Base-by-base conservation (phyloP, 1,140 invertebrate genomes). In the Pogonomyrmex californicus region DNA sequence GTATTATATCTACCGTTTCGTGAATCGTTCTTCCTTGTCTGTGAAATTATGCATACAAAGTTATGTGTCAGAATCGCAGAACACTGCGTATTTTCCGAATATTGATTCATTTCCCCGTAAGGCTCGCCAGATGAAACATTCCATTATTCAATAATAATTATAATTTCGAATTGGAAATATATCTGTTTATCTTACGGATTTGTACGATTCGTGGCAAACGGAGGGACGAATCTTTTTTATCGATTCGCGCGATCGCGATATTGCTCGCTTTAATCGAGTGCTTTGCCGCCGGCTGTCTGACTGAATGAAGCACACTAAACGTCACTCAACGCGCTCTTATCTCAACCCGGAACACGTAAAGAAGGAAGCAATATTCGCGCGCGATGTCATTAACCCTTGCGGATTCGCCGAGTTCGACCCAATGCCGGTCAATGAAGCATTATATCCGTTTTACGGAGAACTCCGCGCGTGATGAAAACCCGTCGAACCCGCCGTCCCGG, bases 331-430 rank as follows among this genome's bases (percentile, higher is more conserved):
- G 6, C 2, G 38, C 30, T 73, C 30, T 73, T 73, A 86, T 60
- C 73, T 58, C 49, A 86, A 86, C 33, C 63, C 38, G 75, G 14
- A 23, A 85, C 23, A 36, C 56, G 60, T 63, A 86, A 90, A 86
- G 60, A 51, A 65, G 65, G 77, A 75, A 89, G 70, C 68, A 49
- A 75, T 49, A 38, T 6, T 49, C 75, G 41, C 58, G 23, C 36
- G 47, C 38, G 41, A 88, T 89, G 87, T 89, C 88, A 33, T 89
- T 90, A 89, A 89, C 87, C 88, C 56, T 85, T 36, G 17, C 49
- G 36, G 86, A 87, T 87, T 87, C 38, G 54, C 36, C 76, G 51
- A 65, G 62, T 47, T 63, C 54, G 60, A 86, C 49, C 82, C 30
- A 30, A 30, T 41, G 54, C 60, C 49, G 63, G 44, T 79, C 51